Evolutionary conservation across 2,888 invertebrate species (phyloP), one percentile per base, ranked within the genome.

Genomic region (Leptogaster cylindrica): DNA sequence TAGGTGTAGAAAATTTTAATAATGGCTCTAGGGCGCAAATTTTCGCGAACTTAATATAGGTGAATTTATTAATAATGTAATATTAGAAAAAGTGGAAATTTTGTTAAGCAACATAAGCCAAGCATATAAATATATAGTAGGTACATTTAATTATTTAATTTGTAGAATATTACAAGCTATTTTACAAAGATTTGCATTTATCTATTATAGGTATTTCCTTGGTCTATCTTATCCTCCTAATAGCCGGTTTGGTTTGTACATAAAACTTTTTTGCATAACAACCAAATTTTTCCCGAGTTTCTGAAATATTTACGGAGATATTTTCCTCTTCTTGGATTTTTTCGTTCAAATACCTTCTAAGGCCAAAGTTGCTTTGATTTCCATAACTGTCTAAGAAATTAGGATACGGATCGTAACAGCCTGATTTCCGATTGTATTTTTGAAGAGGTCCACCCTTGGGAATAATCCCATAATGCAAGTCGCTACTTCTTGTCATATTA

Each of bases 401-500:
- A 14, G 64, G 33, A 10, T 44, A 31, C 16, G 51, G 46, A 5
- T 41, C 51, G 41, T 36, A 16, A 10, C n/a, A 23, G 8, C 33
- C 50, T 23, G 16, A 27, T 46, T 44, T 28, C 18, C 28, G n/a
- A 46, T 44, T 20, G 18, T 18, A 61, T 41, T 8, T 51, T 7
- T 25, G 63, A n/a, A 51, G 8, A 23, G 27, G 23, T 23, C 18
- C 51, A 23, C 0, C 28, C 27, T 23, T 48, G 18, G 50, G 51
- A 0, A 31, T 14, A 41, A 27, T 27, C 6, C 8, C 33, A 36
- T 64, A 68, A 25, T 36, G 36, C 8, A 68, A 31, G 14, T 68
- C 68, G 48, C 27, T 52, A 14, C 36, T 52, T n/a, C 55, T 44
- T 2, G 68, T 68, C 52, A 68, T 52, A 27, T 68, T 68, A 3